Conservation (phyloP, 2,797 vertebrate genomes). For the Leptatherina wallacei region DNA sequence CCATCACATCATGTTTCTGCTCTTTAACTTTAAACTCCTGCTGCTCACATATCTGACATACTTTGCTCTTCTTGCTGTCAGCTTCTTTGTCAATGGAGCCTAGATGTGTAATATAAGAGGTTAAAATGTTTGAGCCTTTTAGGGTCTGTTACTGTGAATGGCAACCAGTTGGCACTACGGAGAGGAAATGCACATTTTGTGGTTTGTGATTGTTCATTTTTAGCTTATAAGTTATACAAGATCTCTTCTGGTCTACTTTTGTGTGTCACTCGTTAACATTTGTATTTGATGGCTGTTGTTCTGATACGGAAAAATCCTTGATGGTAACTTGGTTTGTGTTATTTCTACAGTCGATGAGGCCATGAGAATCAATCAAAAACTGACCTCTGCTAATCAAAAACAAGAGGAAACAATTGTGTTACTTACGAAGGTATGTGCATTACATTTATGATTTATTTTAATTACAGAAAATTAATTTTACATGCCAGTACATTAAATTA, state of each 20-base stretch:
- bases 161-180: neutral
- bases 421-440: conserved; percentile 86
- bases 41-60: conserved; percentile 10
- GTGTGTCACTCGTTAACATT: neutral
- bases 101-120: neutral
- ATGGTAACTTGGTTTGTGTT: neutral
- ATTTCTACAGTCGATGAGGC: conserved; percentile 87
- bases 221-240: neutral
- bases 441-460: neutral
- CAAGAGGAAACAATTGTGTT: conserved; percentile 84
- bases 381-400: conserved; percentile 84
- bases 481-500: neutral
- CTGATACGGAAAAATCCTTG: neutral
- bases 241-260: neutral
- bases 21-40: conserved; percentile 17
- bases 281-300: neutral
- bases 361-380: conserved; percentile 87
- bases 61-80: conserved; percentile 11
- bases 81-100: conserved; percentile 9
- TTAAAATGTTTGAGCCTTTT: neutral
- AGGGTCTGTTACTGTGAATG: neutral
- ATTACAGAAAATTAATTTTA: neutral
- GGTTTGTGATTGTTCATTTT: neutral
- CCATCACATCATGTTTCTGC: conserved; percentile 6
- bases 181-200: fast-evolving